Base-by-base conservation (phyloP, 2,888 invertebrate genomes). In the Opisthograptis luteolata region DNA sequence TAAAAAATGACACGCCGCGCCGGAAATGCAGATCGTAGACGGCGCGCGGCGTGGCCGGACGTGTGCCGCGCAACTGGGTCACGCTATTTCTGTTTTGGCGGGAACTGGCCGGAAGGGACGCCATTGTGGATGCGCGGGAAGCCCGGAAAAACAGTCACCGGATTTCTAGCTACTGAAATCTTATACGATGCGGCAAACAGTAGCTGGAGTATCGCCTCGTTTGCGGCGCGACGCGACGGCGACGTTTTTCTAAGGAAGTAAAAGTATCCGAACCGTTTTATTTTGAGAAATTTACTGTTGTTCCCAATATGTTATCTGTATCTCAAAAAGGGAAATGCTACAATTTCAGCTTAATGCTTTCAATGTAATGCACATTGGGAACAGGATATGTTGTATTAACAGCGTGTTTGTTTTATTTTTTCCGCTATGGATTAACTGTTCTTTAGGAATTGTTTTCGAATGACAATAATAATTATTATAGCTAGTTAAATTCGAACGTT, bases 71-170 rank as follows among this genome's bases (percentile, higher is more conserved):
- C 78, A 90, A 87, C 82, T 90, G 76, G 89, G 89, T 88, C 89
- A 88, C 83, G 79, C 84, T 90, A 90, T 90, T 90, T 89, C 87
- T 85, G 87, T 84, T 89, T 88, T 87, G 90, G 88, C 89, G 89
- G 87, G 89, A 90, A 87, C 86, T 82, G 87, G 85, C 88, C 90
- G 89, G 89, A 90, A 87, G 79, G 77, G 83, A 70, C 86, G 84
- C 87, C 87, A 89, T 89, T 89, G 89, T 89, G 79, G 87, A 86
- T 82, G 85, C 76, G 79, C 77, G 84, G 87, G 87, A 83, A 86
- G 80, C 87, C 87, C 87, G 85, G 89, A 87, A 87, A 88, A 87
- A 81, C 81, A 79, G 72, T 76, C 76, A 77, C 80, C 83, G 87
- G 87, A 86, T 85, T 89, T 88, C 86, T 82, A 82, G 76, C 81